These are phyloP conservation scores for Brachionus koreanus DNA, from an alignment of 1,140 invertebrate species.

Conservation along the genomic window DNA sequence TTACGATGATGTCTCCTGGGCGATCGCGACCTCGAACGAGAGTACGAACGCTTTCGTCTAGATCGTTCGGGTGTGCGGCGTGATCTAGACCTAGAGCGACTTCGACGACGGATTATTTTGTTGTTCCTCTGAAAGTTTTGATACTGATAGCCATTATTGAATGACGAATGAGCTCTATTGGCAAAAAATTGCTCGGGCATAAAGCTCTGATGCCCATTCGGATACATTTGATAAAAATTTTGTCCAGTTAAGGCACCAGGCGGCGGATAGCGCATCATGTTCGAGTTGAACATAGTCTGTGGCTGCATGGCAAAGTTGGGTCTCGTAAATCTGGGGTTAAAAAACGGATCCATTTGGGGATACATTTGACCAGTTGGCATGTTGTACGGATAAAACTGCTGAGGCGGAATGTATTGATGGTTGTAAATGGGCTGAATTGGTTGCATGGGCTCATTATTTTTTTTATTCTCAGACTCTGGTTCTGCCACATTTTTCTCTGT, in stretches of 20 bases:
- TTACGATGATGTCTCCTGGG: background rate
- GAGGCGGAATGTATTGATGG: background rate
- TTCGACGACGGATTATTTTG: background rate
- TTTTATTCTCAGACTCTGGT: background rate
- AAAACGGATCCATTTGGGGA: constrained; percentile 10
- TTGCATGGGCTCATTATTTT: background rate
- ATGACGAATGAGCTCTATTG: background rate
- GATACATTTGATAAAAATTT: constrained; percentile 21
- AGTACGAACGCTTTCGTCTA: background rate
- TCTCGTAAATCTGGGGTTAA: background rate
- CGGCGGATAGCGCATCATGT: constrained; percentile 4
- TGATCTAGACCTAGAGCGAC: background rate
- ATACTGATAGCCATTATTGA: background rate
- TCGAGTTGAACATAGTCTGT: background rate
- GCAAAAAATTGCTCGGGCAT: background rate
- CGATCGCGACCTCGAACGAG: background rate
- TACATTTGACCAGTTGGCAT: constrained; percentile 18
- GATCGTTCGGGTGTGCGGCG: background rate
- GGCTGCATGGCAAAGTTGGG: constrained; percentile 2
- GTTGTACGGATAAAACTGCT: constrained; percentile 2
- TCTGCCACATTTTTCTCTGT: background rate
- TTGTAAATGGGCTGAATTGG: background rate
- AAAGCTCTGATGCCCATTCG: background rate
- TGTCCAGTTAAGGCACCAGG: background rate
- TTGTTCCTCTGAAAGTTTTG: background rate